phyloP scores from a whole-genome alignment of 2,888 invertebrate genomes.

The Dioctria rufipes region DNA sequence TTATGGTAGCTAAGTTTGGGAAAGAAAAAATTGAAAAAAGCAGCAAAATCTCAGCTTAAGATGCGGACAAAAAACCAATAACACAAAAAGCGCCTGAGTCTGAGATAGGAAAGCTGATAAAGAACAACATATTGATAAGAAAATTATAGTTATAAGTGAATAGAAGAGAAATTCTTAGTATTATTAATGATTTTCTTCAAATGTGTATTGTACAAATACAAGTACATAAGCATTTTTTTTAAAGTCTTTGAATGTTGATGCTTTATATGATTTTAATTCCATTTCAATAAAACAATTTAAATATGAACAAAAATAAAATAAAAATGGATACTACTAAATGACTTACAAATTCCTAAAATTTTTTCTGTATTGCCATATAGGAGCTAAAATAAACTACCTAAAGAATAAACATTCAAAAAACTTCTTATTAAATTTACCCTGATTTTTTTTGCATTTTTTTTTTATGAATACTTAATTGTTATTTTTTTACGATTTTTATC shows the following conservation, averaged over 20 bases:
- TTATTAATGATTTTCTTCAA: background rate
- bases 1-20: too few relatives aligned
- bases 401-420: conserved; percentile 13
- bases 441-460: conserved; percentile 8
- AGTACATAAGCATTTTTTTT: background rate
- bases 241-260: background rate
- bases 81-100: background rate
- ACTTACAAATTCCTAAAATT: too few relatives aligned
- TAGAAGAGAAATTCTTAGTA: conserved; percentile 7
- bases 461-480: conserved; percentile 44
- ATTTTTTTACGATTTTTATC: conserved; percentile 57
- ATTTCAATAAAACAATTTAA: background rate
- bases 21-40: too few relatives aligned
- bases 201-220: conserved; percentile 14
- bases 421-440: background rate
- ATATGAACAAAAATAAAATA: too few relatives aligned
- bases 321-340: too few relatives aligned
- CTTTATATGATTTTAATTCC: background rate
- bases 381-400: background rate
- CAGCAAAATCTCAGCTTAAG: background rate
- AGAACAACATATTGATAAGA: conserved; percentile 8
- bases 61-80: too few relatives aligned
- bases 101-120: conserved; percentile 14
- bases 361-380: background rate
- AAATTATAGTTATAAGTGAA: conserved; percentile 8